A percentile compares a stretch with the other conserved stretches of the same genome.
Conservation (phyloP, 2,888 invertebrate genomes). For the Ophion ellenae region DNA sequence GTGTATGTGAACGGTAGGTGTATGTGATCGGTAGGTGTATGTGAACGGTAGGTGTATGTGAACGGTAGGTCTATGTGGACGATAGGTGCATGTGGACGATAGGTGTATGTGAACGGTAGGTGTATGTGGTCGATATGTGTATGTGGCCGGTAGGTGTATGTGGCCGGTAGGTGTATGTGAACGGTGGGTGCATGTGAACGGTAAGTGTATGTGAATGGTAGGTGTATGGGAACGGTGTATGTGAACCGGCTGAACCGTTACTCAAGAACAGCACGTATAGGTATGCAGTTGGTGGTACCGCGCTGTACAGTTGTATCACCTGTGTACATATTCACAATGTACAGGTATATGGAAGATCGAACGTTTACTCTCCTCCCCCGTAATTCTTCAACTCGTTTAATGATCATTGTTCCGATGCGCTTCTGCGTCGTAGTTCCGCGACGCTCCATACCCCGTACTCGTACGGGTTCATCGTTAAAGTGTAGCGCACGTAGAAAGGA, state of each 20-base stretch:
- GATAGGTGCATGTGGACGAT: too few relatives aligned
- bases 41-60: background rate
- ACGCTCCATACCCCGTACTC: conserved; percentile 70
- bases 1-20: conserved; percentile 8
- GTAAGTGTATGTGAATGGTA: too few relatives aligned
- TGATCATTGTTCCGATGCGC: conserved; percentile 74
- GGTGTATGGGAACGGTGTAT: too few relatives aligned
- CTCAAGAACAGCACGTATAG: conserved; percentile 53
- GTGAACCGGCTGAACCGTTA: conserved; percentile 62
- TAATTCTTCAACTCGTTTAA: conserved; percentile 68
- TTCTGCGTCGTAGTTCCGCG: conserved; percentile 53
- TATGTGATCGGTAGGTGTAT: background rate
- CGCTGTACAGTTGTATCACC: background rate
- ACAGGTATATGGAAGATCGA: conserved; percentile 25
- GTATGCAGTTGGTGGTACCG: conserved; percentile 2
- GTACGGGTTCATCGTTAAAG: conserved; percentile 68
- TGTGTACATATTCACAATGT: background rate
- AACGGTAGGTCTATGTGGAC: too few relatives aligned
- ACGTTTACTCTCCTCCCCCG: conserved; percentile 58
- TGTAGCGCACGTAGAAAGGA: conserved; percentile 32
- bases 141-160: too few relatives aligned
- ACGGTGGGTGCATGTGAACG: too few relatives aligned
- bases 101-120: too few relatives aligned
- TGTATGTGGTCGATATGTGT: too few relatives aligned
- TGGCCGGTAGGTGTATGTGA: too few relatives aligned